Conservation (phyloP, 2,888 invertebrate genomes). For the Micoletzkya japonica region DNA sequence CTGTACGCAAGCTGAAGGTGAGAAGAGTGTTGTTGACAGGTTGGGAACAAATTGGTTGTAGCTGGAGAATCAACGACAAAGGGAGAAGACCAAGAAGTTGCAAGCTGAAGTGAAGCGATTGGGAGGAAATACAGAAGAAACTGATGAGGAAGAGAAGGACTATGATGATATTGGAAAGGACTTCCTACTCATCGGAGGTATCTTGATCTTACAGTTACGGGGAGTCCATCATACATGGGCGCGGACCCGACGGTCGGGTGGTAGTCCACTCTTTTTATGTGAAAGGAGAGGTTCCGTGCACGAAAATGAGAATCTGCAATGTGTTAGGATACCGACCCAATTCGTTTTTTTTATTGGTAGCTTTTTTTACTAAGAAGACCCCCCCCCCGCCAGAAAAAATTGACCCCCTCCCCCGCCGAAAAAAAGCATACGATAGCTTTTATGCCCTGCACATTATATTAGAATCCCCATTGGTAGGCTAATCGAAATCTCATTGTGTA, state of each 20-base stretch:
- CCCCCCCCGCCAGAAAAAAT: no score
- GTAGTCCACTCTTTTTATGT: no score
- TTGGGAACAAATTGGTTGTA: conserved; percentile 27
- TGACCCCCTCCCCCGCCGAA: no score
- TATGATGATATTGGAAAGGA: conserved; percentile 55
- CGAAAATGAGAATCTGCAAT: no score
- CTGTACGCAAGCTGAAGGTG: conserved; percentile 58
- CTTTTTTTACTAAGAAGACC: no score
- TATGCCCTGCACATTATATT: no score
- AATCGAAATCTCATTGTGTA: no score
- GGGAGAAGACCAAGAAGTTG: conserved; percentile 45
- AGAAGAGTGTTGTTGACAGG: background rate
- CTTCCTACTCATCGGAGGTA: conserved; percentile 56
- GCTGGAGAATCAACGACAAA: conserved; percentile 54
- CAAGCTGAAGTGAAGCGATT: conserved; percentile 31
- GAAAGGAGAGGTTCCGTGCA: no score
- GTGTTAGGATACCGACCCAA: background rate
- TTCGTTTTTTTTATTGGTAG: background rate
- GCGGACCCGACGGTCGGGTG: no score
- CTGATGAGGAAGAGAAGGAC: conserved; percentile 35
- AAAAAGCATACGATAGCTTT: no score
- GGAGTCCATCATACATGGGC: no score
- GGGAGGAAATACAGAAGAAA: conserved; percentile 24
- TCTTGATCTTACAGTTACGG: conserved; percentile 20
- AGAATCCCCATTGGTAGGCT: no score